phyloP scores from a whole-genome alignment of 2,797 vertebrate species.

The Salarias fasciatus region DNA sequence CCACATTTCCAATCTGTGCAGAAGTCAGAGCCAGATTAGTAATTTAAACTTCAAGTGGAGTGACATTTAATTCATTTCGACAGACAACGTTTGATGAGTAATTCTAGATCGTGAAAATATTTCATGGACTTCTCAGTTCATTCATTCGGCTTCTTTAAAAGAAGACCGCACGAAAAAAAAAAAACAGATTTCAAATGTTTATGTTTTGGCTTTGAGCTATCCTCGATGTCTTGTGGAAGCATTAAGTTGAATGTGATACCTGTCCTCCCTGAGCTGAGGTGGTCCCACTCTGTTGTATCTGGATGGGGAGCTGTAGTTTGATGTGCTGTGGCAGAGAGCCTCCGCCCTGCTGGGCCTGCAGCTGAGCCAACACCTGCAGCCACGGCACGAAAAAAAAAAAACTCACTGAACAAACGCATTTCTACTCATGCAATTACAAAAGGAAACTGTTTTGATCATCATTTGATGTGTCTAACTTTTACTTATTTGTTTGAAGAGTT shows the following conservation, averaged over 20 bases:
- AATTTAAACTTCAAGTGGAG: background rate
- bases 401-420: background rate
- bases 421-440: too few relatives aligned
- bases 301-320: constrained; percentile 90
- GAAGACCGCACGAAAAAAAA: background rate
- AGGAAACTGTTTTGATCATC: too few relatives aligned
- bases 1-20: constrained; percentile 89
- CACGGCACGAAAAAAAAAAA: constrained; percentile 23
- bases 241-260: constrained; percentile 40
- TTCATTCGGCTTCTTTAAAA: too few relatives aligned
- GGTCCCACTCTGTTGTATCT: constrained; percentile 85
- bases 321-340: constrained; percentile 86
- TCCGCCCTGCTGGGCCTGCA: constrained; percentile 88
- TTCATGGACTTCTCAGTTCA: too few relatives aligned
- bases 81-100: too few relatives aligned
- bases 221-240: background rate
- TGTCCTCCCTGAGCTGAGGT: constrained; percentile 76
- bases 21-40: constrained; percentile 3
- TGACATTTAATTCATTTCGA: background rate
- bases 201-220: background rate
- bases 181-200: background rate
- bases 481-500: too few relatives aligned
- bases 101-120: too few relatives aligned
- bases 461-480: too few relatives aligned
- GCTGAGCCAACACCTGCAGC: constrained; percentile 85